Evolutionary conservation across 1,140 invertebrate species (phyloP).

Genomic region (Pinna nobilis): DNA sequence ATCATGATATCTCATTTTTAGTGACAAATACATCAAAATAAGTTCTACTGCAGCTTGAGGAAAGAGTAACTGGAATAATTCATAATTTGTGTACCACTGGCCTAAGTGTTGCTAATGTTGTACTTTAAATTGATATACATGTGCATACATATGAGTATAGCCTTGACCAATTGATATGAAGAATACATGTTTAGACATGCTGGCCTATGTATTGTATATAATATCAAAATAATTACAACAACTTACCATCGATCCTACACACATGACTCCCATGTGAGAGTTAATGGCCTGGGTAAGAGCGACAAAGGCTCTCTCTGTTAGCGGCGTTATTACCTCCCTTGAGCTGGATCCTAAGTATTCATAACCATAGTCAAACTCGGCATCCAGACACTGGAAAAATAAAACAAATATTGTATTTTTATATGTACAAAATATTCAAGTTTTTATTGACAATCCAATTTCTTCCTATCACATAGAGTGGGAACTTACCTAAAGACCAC

Average conservation of each 20-base stretch:
- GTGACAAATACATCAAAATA: no score
- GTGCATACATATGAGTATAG: neutral
- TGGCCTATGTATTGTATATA: neutral
- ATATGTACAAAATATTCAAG: neutral
- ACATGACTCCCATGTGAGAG: constrained; percentile 65
- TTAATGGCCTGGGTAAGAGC: constrained; percentile 65
- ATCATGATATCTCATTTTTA: no score
- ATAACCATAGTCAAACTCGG: constrained; percentile 70
- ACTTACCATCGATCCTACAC: constrained; percentile 67
- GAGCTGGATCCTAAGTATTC: constrained; percentile 68
- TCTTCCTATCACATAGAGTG: neutral
- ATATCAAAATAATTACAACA: no score
- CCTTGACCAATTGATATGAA: neutral
- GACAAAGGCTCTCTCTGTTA: constrained; percentile 67
- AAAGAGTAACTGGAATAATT: no score
- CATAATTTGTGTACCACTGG: no score
- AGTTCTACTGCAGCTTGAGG: no score
- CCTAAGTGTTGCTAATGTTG: no score
- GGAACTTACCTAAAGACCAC: neutral
- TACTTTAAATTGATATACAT: no score
- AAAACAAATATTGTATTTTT: constrained; percentile 18
- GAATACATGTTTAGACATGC: neutral
- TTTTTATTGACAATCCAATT: neutral
- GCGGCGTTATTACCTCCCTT: constrained; percentile 67
- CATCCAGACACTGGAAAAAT: constrained; percentile 62